A percentile compares a stretch with the other conserved stretches of the same genome.
These are phyloP conservation scores for Ochropacha duplaris DNA, from an alignment of 2,888 invertebrate species.

Conservation along the genomic window DNA sequence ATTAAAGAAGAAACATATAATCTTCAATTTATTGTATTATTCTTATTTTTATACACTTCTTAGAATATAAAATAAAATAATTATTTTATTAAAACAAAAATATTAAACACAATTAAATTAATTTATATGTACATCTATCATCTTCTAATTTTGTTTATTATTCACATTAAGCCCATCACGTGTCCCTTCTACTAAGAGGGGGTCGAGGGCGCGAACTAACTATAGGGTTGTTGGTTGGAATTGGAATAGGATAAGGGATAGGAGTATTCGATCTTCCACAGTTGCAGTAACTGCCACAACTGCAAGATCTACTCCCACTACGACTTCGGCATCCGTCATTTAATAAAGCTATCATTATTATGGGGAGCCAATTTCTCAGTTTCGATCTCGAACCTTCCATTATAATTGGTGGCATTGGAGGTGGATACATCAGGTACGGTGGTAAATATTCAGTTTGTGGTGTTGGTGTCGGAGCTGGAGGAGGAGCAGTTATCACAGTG, in stretches of 20 bases:
- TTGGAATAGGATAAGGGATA: slow-evolving; percentile 51
- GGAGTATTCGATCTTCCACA: slow-evolving; percentile 26
- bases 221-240: slow-evolving; percentile 48
- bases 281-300: slow-evolving; percentile 32
- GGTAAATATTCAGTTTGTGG: slow-evolving; percentile 19
- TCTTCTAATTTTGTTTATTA: neutral
- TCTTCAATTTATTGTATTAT: neutral
- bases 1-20: neutral
- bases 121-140: neutral
- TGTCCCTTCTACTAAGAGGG: slow-evolving; percentile 11
- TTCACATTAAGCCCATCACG: neutral
- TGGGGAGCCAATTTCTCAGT: slow-evolving; percentile 44
- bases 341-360: slow-evolving; percentile 47
- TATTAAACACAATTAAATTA: neutral
- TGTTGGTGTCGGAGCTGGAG: slow-evolving; percentile 11
- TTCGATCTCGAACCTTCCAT: slow-evolving; percentile 41
- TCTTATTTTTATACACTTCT: neutral
- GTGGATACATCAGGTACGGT: slow-evolving; percentile 12
- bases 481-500: slow-evolving; percentile 30
- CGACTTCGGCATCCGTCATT: slow-evolving; percentile 31
- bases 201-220: slow-evolving; percentile 21
- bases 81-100: neutral
- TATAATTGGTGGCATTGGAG: slow-evolving; percentile 36
- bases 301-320: slow-evolving; percentile 20
- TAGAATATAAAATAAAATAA: neutral